Conservation (phyloP, 2,113 vertebrate genomes). For the Myodes glareolus region DNA sequence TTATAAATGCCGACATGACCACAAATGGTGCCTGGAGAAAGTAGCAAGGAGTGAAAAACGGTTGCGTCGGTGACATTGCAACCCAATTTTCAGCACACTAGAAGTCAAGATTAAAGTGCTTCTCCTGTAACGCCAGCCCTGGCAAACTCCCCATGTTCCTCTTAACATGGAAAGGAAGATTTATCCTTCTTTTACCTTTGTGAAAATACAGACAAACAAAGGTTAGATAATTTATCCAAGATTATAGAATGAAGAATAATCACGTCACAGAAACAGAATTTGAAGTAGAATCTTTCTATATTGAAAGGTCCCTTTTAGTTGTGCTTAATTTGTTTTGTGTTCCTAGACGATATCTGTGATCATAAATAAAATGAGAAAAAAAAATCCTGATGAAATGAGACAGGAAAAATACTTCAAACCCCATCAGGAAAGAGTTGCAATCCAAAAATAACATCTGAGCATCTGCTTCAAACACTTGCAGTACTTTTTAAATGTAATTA, state of each 20-base stretch:
- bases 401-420: not conserved
- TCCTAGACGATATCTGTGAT: not conserved
- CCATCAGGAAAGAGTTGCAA: not conserved
- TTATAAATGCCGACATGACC: not conserved
- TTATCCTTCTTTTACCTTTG: not conserved
- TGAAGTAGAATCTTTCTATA: not conserved
- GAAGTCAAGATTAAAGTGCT: not conserved
- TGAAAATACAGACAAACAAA: not conserved
- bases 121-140: not conserved
- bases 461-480: not conserved
- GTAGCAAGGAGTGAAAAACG: not conserved
- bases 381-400: not conserved
- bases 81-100: not conserved
- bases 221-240: not conserved
- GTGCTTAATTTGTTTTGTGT: not conserved
- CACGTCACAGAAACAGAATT: not conserved
- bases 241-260: not conserved
- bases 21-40: not conserved
- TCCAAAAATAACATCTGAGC: not conserved
- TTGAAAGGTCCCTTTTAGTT: not conserved
- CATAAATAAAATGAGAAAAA: not conserved
- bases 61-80: not conserved
- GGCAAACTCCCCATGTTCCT: not conserved
- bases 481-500: not conserved
- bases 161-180: not conserved